Evolutionary conservation across 2,797 vertebrate species (phyloP).

Genomic region (Uromys caudimaculatus): DNA sequence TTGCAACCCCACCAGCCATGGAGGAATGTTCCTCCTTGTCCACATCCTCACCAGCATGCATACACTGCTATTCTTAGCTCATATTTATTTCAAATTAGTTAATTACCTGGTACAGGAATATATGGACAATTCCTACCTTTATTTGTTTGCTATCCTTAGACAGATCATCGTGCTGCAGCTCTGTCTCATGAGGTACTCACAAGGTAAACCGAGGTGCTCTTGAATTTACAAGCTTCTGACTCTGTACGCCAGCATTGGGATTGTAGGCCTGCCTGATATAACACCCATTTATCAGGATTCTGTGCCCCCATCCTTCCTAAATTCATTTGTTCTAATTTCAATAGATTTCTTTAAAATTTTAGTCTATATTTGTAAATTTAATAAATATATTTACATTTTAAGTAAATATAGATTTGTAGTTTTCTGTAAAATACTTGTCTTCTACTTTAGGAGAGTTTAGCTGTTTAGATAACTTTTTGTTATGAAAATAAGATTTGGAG

Average conservation of each 20-base stretch:
- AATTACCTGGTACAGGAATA: not conserved
- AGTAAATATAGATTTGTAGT: not conserved
- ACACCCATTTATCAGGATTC: not conserved
- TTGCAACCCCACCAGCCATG: not conserved
- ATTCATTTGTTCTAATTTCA: not conserved
- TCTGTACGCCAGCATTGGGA: not conserved
- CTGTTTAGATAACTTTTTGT: not conserved
- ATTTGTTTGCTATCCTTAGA: not conserved
- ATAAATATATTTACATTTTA: not conserved
- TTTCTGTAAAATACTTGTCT: not conserved
- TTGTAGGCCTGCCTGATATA: not conserved
- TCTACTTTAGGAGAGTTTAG: not conserved
- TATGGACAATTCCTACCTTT: not conserved
- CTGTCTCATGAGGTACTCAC: not conserved
- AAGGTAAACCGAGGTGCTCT: not conserved
- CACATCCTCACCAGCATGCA: not conserved
- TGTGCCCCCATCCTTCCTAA: not conserved
- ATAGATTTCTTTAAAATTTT: slow-evolving; percentile 11
- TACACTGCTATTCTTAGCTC: not conserved
- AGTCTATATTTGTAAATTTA: not conserved
- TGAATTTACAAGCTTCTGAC: not conserved
- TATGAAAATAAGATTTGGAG: not conserved
- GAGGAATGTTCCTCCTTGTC: no score
- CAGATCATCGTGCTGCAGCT: not conserved
- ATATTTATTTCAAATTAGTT: not conserved